Percentiles rank a stretch among this genome's conserved stretches.
These are phyloP conservation scores for Masnerella sp. DNA, from an alignment of 2,888 invertebrate genomes.

Conservation along the genomic window DNA sequence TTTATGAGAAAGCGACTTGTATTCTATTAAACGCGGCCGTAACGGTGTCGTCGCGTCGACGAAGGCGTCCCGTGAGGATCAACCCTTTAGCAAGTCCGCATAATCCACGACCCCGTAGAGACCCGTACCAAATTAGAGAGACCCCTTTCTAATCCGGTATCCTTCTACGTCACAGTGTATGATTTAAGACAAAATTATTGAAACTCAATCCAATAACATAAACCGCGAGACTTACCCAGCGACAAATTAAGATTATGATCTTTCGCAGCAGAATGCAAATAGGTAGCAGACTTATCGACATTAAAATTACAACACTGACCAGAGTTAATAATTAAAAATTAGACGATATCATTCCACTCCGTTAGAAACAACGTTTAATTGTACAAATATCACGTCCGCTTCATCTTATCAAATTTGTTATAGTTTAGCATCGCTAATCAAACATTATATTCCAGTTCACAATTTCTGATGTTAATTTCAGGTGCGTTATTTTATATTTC, in stretches of 20 bases:
- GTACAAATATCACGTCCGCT: too few species aligned
- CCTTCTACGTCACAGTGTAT: constrained; percentile 63
- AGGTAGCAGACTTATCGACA: constrained; percentile 23
- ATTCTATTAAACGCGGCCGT: constrained; percentile 65
- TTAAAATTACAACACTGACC: too few species aligned
- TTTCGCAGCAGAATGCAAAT: constrained; percentile 43
- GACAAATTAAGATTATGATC: constrained; percentile 73
- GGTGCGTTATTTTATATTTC: too few species aligned
- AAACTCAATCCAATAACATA: constrained; percentile 75
- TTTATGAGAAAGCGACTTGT: constrained; percentile 56
- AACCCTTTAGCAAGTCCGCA: constrained; percentile 75
- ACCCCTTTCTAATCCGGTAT: constrained; percentile 63
- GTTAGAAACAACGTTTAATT: too few species aligned
- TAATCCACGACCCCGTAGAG: constrained; percentile 62
- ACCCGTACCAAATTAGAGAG: constrained; percentile 72
- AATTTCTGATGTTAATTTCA: too few species aligned
- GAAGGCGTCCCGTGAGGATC: constrained; percentile 68
- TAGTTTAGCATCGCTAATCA: too few species aligned
- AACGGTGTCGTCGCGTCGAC: constrained; percentile 76
- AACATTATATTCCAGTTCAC: too few species aligned
- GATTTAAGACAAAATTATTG: constrained; percentile 76
- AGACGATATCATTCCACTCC: too few species aligned
- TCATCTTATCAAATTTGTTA: too few species aligned
- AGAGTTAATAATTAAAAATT: too few species aligned
- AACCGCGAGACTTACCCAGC: constrained; percentile 72